A percentile compares a stretch with the other conserved stretches of the same genome.
Evolutionary conservation across 1,140 invertebrate genomes (phyloP).

Genomic region (Dreissena rostriformis): DNA sequence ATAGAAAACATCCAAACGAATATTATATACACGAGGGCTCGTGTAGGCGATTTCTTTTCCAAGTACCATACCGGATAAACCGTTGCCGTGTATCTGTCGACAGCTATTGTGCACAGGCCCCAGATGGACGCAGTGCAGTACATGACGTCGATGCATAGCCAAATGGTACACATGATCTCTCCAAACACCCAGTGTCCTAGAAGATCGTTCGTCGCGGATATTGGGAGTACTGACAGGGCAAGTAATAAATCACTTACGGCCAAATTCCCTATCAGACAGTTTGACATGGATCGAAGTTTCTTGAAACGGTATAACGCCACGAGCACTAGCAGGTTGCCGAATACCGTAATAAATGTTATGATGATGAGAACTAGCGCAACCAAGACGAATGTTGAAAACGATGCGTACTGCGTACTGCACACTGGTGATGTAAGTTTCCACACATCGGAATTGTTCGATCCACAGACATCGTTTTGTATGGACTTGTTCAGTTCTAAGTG

Average conservation of each 20-base stretch:
- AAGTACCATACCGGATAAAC: slow-evolving; percentile 81
- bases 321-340: slow-evolving; percentile 80
- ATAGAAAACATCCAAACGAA: slow-evolving; percentile 81
- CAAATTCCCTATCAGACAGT: slow-evolving; percentile 81
- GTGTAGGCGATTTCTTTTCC: slow-evolving; percentile 72
- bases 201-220: slow-evolving; percentile 78
- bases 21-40: slow-evolving; percentile 78
- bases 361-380: slow-evolving; percentile 72
- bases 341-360: slow-evolving; percentile 80
- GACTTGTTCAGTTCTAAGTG: not conserved
- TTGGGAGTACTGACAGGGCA: slow-evolving; percentile 79
- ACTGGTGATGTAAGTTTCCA: slow-evolving; percentile 69
- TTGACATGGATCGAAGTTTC: slow-evolving; percentile 79
- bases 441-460: slow-evolving; percentile 62
- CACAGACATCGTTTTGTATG: slow-evolving; percentile 29
- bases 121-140: slow-evolving; percentile 82
- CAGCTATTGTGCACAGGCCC: slow-evolving; percentile 80
- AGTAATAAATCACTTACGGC: slow-evolving; percentile 81
- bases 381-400: slow-evolving; percentile 66
- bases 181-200: slow-evolving; percentile 81
- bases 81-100: slow-evolving; percentile 81
- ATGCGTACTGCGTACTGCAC: slow-evolving; percentile 71
- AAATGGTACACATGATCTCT: slow-evolving; percentile 74
- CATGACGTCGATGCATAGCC: slow-evolving; percentile 80
- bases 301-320: slow-evolving; percentile 77